Evolutionary conservation across 2,797 vertebrate genomes (phyloP).

Genomic region (Streptopelia turtur): DNA sequence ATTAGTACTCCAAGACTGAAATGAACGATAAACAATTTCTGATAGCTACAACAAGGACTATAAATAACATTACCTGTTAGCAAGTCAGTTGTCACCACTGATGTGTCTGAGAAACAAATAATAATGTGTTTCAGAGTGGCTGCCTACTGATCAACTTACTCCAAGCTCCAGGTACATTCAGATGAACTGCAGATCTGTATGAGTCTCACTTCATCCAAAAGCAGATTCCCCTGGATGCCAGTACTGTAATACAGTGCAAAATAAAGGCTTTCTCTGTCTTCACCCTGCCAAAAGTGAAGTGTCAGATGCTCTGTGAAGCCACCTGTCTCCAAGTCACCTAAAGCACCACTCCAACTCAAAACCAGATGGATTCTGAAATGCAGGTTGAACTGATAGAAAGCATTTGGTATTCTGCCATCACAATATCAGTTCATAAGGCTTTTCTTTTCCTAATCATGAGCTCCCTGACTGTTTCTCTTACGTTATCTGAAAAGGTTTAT

Average conservation of each 20-base stretch:
- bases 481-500: constrained; percentile 53
- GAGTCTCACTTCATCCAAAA: neutral
- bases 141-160: neutral
- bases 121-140: neutral
- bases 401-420: neutral
- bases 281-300: neutral
- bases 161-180: neutral
- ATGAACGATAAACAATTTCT: neutral
- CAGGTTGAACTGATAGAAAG: neutral
- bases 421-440: neutral
- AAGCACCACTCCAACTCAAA: neutral
- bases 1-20: neutral
- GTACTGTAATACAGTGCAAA: neutral
- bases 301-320: neutral
- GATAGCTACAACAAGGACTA: neutral
- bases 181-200: neutral
- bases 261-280: neutral
- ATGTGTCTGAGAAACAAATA: neutral
- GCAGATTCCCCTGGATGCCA: neutral
- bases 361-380: neutral
- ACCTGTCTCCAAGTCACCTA: neutral
- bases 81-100: constrained; percentile 1
- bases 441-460: neutral
- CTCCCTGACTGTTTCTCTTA: neutral
- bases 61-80: constrained; percentile 31